These are phyloP conservation scores for Muscicapa comitata DNA, from an alignment of 2,797 vertebrate species.

Conservation along the genomic window DNA sequence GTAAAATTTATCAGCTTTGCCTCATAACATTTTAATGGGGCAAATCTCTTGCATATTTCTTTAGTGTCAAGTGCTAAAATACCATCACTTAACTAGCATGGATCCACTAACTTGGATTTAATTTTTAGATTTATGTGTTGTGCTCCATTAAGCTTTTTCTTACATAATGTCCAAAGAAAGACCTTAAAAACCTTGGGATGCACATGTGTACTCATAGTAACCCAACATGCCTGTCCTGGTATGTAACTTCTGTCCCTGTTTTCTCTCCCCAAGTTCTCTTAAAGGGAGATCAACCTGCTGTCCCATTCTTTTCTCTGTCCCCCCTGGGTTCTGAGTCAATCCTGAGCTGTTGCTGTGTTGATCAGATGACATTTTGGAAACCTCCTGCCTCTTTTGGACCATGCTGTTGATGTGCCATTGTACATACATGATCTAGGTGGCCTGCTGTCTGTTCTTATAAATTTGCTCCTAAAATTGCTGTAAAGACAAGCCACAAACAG, in stretches of 20 bases:
- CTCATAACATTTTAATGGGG: not conserved
- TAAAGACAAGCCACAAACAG: not conserved
- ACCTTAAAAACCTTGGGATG: not conserved
- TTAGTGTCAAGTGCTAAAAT: not conserved
- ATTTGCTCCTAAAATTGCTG: not conserved
- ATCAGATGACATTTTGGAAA: not conserved
- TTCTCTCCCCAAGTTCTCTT: not conserved
- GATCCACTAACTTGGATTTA: not conserved
- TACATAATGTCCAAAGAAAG: not conserved
- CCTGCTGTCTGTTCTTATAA: not conserved
- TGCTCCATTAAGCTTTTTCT: not conserved
- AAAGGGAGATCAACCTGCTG: not conserved
- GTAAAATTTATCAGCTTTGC: not conserved
- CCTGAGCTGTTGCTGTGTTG: not conserved
- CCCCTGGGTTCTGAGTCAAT: not conserved
- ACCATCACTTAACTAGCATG: not conserved
- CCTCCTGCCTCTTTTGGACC: not conserved
- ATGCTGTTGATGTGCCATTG: not conserved
- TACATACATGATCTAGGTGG: accelerated
- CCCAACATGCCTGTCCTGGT: not conserved
- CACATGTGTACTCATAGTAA: accelerated
- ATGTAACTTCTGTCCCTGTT: not conserved
- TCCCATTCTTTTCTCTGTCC: not conserved
- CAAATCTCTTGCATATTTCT: not conserved
- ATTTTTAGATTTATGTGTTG: not conserved